A percentile compares a stretch with the other conserved stretches of the same genome.
Conservation (phyloP, 2,888 invertebrate genomes). For the Creontiades dilutus region DNA sequence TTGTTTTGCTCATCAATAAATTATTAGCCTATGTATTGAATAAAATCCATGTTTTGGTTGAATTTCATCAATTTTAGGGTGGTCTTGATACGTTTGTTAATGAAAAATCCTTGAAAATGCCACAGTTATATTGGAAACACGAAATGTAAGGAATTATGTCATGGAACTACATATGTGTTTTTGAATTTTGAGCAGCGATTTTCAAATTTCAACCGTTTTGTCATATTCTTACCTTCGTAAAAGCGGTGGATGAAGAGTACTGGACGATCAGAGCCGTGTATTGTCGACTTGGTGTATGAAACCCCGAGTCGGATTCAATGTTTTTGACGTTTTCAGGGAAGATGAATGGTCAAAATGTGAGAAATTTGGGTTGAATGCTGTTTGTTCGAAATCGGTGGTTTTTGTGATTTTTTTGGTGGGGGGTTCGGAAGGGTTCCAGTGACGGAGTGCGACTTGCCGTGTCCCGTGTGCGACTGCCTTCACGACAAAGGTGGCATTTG, state of each 20-base stretch:
- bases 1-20: slow-evolving; percentile 13
- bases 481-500: slow-evolving; percentile 51
- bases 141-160: slow-evolving; percentile 40
- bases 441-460: neutral
- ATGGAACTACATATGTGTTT: neutral
- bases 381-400: neutral
- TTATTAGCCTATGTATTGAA: neutral
- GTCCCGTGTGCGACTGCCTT: slow-evolving; percentile 24
- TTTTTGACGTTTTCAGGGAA: neutral
- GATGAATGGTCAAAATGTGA: neutral
- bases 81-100: neutral
- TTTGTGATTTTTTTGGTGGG: neutral
- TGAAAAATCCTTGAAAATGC: neutral
- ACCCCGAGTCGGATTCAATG: neutral
- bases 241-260: neutral
- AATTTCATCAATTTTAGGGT: neutral
- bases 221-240: neutral
- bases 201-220: neutral
- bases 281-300: neutral
- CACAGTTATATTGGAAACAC: slow-evolving; percentile 7
- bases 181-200: neutral
- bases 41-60: neutral
- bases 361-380: neutral
- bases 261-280: neutral
- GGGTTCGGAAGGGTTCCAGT: neutral